These are phyloP conservation scores for Tichodroma muraria DNA, from an alignment of 2,113 vertebrate genomes.

Conservation along the genomic window DNA sequence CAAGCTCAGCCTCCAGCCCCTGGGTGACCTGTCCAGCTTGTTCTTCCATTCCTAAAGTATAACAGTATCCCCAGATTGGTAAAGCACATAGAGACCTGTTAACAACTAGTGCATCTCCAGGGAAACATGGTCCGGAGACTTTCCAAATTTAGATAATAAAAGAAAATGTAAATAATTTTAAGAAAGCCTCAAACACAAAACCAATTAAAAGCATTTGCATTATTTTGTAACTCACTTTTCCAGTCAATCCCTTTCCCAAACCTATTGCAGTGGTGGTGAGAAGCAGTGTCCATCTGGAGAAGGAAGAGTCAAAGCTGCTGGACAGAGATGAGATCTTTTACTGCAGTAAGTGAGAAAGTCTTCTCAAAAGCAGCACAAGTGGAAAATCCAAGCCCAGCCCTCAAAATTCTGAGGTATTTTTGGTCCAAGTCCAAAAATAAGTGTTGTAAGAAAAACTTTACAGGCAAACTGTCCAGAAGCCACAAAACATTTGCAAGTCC, in stretches of 20 bases:
- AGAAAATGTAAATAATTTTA: background rate
- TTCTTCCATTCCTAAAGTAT: background rate
- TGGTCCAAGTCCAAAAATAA: background rate
- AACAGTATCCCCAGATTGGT: background rate
- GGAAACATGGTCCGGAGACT: background rate
- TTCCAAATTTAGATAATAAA: background rate
- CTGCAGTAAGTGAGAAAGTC: background rate
- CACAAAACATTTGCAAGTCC: background rate
- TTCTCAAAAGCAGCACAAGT: background rate
- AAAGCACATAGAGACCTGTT: background rate
- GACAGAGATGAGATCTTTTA: background rate
- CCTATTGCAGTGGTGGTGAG: background rate
- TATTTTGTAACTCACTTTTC: background rate
- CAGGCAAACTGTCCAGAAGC: background rate
- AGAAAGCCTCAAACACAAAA: background rate
- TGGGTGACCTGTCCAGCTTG: background rate
- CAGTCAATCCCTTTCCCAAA: background rate
- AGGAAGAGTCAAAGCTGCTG: background rate
- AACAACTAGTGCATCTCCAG: background rate
- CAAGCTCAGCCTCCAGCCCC: background rate
- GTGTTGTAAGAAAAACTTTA: background rate
- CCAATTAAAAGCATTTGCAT: background rate
- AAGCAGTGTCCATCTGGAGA: background rate
- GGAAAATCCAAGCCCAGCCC: constrained; percentile 9
- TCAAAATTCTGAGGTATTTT: constrained; percentile 19